Conservation (phyloP, 2,797 vertebrate genomes). For the Sylvilagus floridanus region DNA sequence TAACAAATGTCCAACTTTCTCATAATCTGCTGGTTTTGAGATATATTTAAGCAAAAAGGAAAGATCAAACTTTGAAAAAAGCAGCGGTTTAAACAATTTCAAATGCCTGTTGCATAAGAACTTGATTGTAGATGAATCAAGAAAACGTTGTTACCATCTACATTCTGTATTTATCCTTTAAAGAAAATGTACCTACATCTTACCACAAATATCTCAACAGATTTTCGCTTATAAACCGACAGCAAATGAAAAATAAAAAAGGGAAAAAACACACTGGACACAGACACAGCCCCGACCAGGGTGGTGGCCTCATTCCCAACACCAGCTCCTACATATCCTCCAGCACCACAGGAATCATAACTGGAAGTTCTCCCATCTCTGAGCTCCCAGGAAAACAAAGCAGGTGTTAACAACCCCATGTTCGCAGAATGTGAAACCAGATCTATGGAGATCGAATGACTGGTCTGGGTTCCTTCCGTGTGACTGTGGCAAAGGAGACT, state of each 20-base stretch:
- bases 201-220: slow-evolving; percentile 82
- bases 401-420: slow-evolving; percentile 31
- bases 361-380: not conserved
- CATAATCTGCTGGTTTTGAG: slow-evolving; percentile 54
- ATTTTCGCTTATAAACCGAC: slow-evolving; percentile 79
- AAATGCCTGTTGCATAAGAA: slow-evolving; percentile 75
- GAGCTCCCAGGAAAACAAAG: slow-evolving; percentile 33
- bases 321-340: not conserved
- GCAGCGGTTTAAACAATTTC: slow-evolving; percentile 67
- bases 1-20: not conserved
- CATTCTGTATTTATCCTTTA: slow-evolving; percentile 79
- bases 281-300: not conserved
- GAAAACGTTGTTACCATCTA: slow-evolving; percentile 78
- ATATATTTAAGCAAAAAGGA: slow-evolving; percentile 30
- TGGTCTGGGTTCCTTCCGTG: not conserved
- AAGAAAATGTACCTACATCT: slow-evolving; percentile 81
- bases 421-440: slow-evolving; percentile 44
- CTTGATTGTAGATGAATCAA: slow-evolving; percentile 74
- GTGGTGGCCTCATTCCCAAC: not conserved
- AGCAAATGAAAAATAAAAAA: slow-evolving; percentile 82
- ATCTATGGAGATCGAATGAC: slow-evolving; percentile 28
- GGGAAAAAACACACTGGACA: slow-evolving; percentile 62
- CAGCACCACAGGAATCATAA: not conserved
- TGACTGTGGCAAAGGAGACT: not conserved
- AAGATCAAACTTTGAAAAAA: slow-evolving; percentile 46